These are phyloP conservation scores for Antrozous pallidus DNA, from an alignment of 2,797 vertebrate species.

Conservation along the genomic window DNA sequence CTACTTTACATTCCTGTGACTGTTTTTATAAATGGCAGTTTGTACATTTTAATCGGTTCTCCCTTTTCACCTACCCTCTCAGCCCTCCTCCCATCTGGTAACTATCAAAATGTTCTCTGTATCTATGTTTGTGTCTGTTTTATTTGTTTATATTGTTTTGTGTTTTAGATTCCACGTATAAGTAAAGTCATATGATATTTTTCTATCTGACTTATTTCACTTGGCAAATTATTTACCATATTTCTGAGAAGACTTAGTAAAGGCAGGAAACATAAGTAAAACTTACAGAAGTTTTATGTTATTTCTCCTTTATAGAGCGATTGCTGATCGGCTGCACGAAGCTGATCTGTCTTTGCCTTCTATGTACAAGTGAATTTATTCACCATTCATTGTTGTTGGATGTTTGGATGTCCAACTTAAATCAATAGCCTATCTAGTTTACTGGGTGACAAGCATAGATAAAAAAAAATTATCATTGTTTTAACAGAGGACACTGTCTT, in stretches of 20 bases:
- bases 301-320: neutral
- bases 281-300: constrained; percentile 48
- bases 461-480: constrained; percentile 57
- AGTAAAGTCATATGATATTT: neutral
- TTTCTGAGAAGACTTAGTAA: constrained; percentile 47
- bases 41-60: neutral
- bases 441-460: constrained; percentile 46
- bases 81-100: neutral
- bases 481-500: constrained; percentile 60
- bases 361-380: constrained; percentile 40
- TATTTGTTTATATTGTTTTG: neutral
- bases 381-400: constrained; percentile 23
- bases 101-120: neutral
- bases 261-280: constrained; percentile 36
- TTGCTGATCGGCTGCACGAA: neutral
- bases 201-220: neutral
- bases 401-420: constrained; percentile 30
- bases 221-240: constrained; percentile 1
- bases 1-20: neutral
- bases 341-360: constrained; percentile 15
- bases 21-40: neutral
- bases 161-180: neutral
- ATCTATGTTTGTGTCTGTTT: neutral
- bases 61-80: neutral
- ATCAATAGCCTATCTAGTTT: constrained; percentile 57